phyloP scores from a whole-genome alignment of 2,113 vertebrate species.

The Nothocercus nigrocapillus region DNA sequence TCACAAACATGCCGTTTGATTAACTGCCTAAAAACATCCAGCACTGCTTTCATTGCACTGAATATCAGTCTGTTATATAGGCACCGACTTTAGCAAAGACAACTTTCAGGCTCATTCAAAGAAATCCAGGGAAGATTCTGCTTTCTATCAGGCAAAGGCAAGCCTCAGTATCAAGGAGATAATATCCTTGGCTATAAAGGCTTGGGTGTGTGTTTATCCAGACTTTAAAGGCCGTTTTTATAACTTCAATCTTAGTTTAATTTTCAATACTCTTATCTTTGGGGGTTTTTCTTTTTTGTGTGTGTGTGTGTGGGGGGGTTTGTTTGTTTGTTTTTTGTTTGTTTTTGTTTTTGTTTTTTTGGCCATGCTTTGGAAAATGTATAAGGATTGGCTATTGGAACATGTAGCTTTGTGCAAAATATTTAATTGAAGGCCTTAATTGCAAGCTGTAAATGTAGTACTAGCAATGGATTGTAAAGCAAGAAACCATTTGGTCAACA shows the following conservation, averaged over 20 bases:
- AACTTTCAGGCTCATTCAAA: constrained; percentile 41
- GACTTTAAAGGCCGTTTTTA: constrained; percentile 13
- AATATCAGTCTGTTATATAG: neutral
- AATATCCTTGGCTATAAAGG: neutral
- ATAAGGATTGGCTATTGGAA: constrained; percentile 3
- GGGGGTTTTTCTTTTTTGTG: neutral
- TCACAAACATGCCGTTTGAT: constrained; percentile 22
- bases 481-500: constrained; percentile 62
- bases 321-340: too few species aligned
- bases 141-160: constrained; percentile 56
- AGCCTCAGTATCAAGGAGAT: constrained; percentile 33
- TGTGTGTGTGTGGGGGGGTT: too few species aligned
- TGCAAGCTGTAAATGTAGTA: constrained; percentile 53
- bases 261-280: neutral
- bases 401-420: constrained; percentile 29
- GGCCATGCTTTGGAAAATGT: neutral
- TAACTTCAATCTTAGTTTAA: constrained; percentile 1
- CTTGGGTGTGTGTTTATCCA: neutral
- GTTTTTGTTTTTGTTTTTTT: neutral
- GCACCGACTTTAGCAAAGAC: neutral
- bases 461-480: constrained; percentile 51
- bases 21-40: constrained; percentile 14
- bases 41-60: neutral
- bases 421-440: constrained; percentile 60
- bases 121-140: constrained; percentile 37